Evolutionary conservation across 2,113 vertebrate species (phyloP).

Genomic region (Damaliscus lunatus): DNA sequence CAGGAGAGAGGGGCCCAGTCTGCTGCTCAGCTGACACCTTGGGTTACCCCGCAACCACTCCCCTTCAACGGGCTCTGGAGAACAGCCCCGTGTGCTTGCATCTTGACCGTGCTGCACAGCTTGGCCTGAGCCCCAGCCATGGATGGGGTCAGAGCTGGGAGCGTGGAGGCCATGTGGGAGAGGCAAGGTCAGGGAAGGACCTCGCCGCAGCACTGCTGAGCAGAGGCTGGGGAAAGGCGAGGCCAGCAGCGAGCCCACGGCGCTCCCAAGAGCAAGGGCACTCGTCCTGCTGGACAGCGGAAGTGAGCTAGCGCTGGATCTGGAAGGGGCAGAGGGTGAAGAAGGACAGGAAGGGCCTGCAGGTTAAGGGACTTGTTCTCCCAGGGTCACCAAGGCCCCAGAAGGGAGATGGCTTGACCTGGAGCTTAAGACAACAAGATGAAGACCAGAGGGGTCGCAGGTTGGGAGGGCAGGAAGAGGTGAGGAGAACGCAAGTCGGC

Average conservation of each 20-base stretch:
- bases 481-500: accelerated
- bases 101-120: background rate
- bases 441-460: background rate
- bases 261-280: background rate
- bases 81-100: accelerated
- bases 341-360: background rate
- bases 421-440: background rate
- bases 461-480: background rate
- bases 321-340: background rate
- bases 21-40: background rate
- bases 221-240: background rate
- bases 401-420: background rate
- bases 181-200: background rate
- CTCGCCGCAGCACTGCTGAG: background rate
- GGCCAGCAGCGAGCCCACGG: accelerated
- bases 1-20: background rate
- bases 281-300: background rate
- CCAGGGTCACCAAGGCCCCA: background rate
- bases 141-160: background rate
- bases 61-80: background rate
- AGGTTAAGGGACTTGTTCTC: background rate
- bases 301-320: accelerated
- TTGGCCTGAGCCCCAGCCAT: background rate
- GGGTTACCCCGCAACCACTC: background rate
- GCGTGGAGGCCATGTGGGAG: accelerated